phyloP scores from a whole-genome alignment of 2,888 invertebrate species.

The Platycnemis pennipes region DNA sequence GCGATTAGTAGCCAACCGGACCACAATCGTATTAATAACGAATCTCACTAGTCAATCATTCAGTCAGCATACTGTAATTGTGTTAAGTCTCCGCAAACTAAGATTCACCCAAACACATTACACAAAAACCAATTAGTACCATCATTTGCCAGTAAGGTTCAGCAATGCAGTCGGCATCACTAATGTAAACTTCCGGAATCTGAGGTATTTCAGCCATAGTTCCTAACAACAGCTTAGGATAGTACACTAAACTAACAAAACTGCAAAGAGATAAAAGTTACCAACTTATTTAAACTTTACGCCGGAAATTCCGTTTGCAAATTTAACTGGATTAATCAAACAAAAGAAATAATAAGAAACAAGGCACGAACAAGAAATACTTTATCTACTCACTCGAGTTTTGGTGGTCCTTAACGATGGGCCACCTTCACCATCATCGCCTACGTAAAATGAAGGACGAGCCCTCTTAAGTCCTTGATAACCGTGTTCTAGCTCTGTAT shows the following conservation, averaged over 20 bases:
- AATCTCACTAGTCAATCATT: background rate
- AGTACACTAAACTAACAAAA: slow-evolving; percentile 52
- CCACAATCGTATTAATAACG: slow-evolving; percentile 19
- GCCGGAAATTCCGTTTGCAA: background rate
- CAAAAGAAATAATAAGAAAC: background rate
- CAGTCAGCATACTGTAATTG: background rate
- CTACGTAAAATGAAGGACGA: slow-evolving; percentile 86
- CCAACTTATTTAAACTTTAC: slow-evolving; percentile 51
- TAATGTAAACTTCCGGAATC: slow-evolving; percentile 76
- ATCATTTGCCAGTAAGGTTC: slow-evolving; percentile 76
- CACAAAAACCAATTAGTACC: slow-evolving; percentile 73
- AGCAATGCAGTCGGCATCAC: slow-evolving; percentile 76
- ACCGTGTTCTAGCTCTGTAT: slow-evolving; percentile 95
- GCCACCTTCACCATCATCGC: slow-evolving; percentile 83
- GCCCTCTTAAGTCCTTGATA: slow-evolving; percentile 92
- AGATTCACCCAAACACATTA: slow-evolving; percentile 41
- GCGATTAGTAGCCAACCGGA: slow-evolving; percentile 31
- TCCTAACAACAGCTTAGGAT: slow-evolving; percentile 61
- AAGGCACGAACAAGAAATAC: background rate
- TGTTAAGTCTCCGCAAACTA: slow-evolving; percentile 38
- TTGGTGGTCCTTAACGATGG: slow-evolving; percentile 70
- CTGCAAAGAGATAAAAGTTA: slow-evolving; percentile 52
- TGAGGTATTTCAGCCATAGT: slow-evolving; percentile 70
- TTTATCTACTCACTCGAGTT: slow-evolving; percentile 70
- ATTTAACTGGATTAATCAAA: slow-evolving; percentile 33